Percentiles rank a stretch among this genome's conserved stretches.
Conservation (phyloP, 2,113 vertebrate genomes). For the Burhinus bistriatus region DNA sequence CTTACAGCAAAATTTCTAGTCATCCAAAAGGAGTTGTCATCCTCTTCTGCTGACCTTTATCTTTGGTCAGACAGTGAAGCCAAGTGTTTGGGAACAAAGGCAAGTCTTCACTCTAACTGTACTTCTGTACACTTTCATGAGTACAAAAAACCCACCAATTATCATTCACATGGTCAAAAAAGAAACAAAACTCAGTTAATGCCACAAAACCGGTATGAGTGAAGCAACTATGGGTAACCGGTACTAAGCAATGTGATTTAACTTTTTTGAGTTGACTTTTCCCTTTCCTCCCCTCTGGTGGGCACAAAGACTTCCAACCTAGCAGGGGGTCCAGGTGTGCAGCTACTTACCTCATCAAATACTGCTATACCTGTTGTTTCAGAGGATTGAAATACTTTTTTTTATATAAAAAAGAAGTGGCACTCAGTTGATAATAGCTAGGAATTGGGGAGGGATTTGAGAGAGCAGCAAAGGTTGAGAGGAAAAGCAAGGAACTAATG, state of each 20-base stretch:
- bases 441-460: neutral
- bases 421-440: neutral
- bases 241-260: neutral
- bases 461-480: neutral
- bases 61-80: neutral
- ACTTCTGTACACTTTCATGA: neutral
- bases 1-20: neutral
- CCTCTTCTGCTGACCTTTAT: neutral
- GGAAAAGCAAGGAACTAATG: neutral
- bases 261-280: neutral
- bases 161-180: neutral
- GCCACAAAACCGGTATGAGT: rapidly evolving
- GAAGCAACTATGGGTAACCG: neutral
- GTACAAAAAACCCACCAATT: neutral
- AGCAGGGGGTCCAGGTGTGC: rapidly evolving
- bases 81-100: neutral
- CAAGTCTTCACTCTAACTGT: neutral
- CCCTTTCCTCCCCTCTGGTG: neutral
- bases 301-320: neutral
- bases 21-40: neutral
- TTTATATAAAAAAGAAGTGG: neutral
- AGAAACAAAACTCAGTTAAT: neutral
- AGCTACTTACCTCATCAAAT: neutral
- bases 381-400: neutral
- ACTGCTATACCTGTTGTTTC: neutral